A percentile compares a stretch with the other conserved stretches of the same genome.
phyloP scores from a whole-genome alignment of 2,113 vertebrate species.

The Rallus limicola region DNA sequence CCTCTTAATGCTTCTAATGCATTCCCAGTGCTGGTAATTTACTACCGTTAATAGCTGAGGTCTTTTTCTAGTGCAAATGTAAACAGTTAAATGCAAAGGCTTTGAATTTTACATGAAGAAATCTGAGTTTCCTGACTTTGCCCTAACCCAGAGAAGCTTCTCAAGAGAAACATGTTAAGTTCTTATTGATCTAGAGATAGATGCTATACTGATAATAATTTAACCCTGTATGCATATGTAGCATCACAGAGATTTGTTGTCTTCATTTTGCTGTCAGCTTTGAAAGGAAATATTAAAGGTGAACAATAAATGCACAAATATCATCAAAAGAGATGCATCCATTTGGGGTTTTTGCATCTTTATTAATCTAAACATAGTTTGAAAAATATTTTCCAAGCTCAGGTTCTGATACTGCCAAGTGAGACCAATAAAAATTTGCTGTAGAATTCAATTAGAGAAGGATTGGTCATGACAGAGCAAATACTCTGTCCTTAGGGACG shows the following conservation, averaged over 20 bases:
- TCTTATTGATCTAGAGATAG: not conserved
- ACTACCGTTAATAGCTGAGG: not conserved
- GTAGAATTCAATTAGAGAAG: not conserved
- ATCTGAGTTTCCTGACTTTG: not conserved
- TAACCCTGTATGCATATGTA: not conserved
- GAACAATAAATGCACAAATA: not conserved
- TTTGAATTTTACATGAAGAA: not conserved
- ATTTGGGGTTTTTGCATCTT: not conserved
- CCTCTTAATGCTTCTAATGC: slow-evolving; percentile 40
- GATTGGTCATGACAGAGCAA: not conserved
- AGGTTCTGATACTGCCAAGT: not conserved
- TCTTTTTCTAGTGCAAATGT: not conserved
- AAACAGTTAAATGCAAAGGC: slow-evolving; percentile 1
- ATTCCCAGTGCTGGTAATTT: slow-evolving; percentile 41
- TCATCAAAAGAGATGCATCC: not conserved
- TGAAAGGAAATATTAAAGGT: not conserved
- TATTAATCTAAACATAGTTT: not conserved
- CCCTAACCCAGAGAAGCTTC: not conserved
- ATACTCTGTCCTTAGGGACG: not conserved
- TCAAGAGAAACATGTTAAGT: not conserved
- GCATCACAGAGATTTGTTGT: not conserved
- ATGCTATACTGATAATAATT: not conserved
- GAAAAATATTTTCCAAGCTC: not conserved
- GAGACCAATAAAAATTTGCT: not conserved
- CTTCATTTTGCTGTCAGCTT: not conserved